phyloP scores from a whole-genome alignment of 2,888 invertebrate genomes.

The Tenthredo notha region DNA sequence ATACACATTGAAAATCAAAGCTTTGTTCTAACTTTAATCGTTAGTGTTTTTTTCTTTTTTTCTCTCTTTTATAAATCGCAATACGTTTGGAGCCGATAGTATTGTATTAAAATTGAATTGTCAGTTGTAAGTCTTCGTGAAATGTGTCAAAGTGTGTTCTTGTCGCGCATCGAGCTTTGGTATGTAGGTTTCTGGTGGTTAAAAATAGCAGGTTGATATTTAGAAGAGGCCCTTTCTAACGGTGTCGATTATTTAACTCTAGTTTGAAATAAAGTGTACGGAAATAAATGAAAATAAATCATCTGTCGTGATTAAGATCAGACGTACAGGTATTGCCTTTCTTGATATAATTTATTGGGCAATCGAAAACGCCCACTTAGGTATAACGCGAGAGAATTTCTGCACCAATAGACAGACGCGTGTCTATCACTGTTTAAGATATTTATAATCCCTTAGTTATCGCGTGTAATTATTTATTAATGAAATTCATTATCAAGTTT shows the following conservation, averaged over 20 bases:
- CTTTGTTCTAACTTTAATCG: background rate
- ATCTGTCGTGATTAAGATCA: constrained; percentile 16
- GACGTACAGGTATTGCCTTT: constrained; percentile 37
- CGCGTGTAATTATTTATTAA: background rate
- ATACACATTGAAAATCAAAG: background rate
- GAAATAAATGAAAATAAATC: constrained; percentile 36
- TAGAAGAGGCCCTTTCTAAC: constrained; percentile 65
- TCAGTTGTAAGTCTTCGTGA: constrained; percentile 64
- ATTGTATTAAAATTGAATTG: constrained; percentile 58
- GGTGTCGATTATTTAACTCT: constrained; percentile 62
- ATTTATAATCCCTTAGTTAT: constrained; percentile 14
- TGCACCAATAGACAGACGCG: constrained; percentile 1
- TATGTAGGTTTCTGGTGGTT: constrained; percentile 75
- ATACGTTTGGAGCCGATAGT: background rate
- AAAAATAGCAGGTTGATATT: constrained; percentile 76
- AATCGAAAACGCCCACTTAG: constrained; percentile 62
- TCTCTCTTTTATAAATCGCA: background rate
- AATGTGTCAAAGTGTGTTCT: constrained; percentile 62
- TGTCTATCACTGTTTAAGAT: constrained; percentile 11
- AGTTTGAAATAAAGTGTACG: constrained; percentile 19
- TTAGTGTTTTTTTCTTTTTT: background rate
- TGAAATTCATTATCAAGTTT: background rate
- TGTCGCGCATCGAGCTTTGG: constrained; percentile 62
- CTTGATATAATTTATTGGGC: constrained; percentile 53
- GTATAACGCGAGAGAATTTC: constrained; percentile 32